Evolutionary conservation across 2,888 invertebrate species (phyloP).

Genomic region (Acleris sparsana): DNA sequence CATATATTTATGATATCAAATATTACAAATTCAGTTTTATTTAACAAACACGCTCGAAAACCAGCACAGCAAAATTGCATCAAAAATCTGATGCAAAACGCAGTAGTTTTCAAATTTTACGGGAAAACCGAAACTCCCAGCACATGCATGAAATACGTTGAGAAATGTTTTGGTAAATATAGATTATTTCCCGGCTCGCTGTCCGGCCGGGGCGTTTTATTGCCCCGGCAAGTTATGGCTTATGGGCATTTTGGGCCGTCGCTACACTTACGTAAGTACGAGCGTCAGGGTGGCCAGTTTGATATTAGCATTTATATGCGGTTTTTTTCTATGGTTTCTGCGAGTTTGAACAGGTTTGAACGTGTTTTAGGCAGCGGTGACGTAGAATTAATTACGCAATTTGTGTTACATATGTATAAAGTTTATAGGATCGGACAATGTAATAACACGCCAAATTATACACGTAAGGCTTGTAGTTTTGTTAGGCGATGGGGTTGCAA

Average conservation of each 20-base stretch:
- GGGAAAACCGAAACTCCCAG: conserved; percentile 1
- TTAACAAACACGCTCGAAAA: background rate
- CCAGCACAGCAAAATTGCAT: background rate
- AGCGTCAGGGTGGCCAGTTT: conserved; percentile 6
- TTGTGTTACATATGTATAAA: too few relatives aligned
- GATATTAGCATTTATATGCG: conserved; percentile 22
- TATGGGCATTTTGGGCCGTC: conserved; percentile 50
- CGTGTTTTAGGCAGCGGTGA: conserved; percentile 5
- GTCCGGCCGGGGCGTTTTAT: conserved; percentile 47
- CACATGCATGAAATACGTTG: conserved; percentile 17
- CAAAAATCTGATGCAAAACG: background rate
- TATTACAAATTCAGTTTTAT: too few relatives aligned
- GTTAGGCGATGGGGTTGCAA: too few relatives aligned
- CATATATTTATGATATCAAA: too few relatives aligned
- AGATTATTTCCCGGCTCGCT: conserved; percentile 38
- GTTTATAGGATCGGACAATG: too few relatives aligned
- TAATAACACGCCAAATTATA: too few relatives aligned
- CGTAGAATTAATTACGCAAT: too few relatives aligned
- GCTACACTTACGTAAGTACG: conserved; percentile 15
- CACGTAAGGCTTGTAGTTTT: too few relatives aligned
- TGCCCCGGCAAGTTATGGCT: conserved; percentile 52
- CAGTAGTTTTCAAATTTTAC: conserved; percentile 12
- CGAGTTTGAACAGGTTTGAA: conserved; percentile 7
- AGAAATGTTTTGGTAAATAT: conserved; percentile 36
- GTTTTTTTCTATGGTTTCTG: background rate